phyloP scores from a whole-genome alignment of 2,888 invertebrate genomes.

The Agrochola lota region DNA sequence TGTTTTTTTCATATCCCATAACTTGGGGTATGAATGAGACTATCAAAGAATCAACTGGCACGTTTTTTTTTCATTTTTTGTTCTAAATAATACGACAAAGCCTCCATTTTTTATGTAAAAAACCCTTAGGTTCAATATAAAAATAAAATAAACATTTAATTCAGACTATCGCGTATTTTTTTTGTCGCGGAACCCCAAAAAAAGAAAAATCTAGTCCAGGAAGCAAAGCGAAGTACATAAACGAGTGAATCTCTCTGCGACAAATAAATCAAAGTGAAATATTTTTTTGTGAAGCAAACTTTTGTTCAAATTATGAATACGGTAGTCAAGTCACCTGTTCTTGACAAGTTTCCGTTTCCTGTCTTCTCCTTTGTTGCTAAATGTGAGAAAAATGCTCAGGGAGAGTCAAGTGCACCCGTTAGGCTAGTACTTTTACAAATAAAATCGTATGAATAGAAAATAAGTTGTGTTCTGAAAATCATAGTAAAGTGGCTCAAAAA shows the following conservation, averaged over 20 bases:
- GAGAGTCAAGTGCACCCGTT: conserved; percentile 48
- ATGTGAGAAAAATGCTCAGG: conserved; percentile 57
- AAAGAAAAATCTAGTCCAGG: background rate
- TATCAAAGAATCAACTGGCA: too few relatives aligned
- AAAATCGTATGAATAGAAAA: background rate
- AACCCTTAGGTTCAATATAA: too few relatives aligned
- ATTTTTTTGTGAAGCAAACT: conserved; percentile 58
- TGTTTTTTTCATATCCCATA: too few relatives aligned
- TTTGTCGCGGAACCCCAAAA: background rate
- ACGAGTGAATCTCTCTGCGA: conserved; percentile 30
- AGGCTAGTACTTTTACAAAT: background rate
- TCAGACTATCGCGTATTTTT: background rate
- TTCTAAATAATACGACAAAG: too few relatives aligned
- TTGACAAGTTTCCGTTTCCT: conserved; percentile 62
- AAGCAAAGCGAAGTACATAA: conserved; percentile 19
- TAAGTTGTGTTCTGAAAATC: background rate
- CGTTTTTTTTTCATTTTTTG: too few relatives aligned
- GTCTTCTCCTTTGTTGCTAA: conserved; percentile 57
- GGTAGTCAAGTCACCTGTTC: conserved; percentile 60
- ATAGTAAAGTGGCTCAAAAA: too few relatives aligned
- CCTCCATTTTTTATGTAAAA: too few relatives aligned
- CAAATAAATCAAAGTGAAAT: conserved; percentile 59
- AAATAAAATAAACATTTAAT: too few relatives aligned
- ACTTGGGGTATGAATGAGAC: too few relatives aligned
- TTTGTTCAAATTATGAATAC: conserved; percentile 65